Conservation (phyloP, 2,888 invertebrate species). For the Chrysotoxum bicinctum region DNA sequence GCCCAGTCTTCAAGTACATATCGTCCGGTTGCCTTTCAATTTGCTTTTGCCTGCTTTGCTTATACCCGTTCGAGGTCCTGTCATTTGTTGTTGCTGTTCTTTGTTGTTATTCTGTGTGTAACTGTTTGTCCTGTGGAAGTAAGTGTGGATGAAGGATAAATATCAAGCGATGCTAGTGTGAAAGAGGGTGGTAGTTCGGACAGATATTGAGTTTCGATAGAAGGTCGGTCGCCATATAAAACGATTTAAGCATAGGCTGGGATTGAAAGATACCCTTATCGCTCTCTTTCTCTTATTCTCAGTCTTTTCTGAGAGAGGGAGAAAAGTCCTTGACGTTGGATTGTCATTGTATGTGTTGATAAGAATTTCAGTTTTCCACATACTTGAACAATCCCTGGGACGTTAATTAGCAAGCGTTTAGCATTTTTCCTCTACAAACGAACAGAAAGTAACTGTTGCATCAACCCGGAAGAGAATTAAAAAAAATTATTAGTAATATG, state of each 20-base stretch:
- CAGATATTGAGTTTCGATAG: slow-evolving; percentile 63
- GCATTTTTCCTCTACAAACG: slow-evolving; percentile 2
- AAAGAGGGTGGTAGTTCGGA: slow-evolving; percentile 25
- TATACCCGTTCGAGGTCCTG: neutral
- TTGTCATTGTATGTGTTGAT: neutral
- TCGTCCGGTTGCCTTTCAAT: slow-evolving; percentile 60
- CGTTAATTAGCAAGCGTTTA: slow-evolving; percentile 41
- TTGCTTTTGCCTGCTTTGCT: neutral
- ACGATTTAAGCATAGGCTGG: slow-evolving; percentile 25
- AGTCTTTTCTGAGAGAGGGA: neutral
- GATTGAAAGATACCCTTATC: neutral
- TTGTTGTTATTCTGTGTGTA: slow-evolving; percentile 42
- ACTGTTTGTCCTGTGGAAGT: slow-evolving; percentile 50
- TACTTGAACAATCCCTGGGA: neutral
- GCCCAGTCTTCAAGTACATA: slow-evolving; percentile 68
- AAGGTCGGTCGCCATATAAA: slow-evolving; percentile 47
- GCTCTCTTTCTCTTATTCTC: neutral
- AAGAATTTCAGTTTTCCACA: neutral
- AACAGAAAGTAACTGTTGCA: slow-evolving; percentile 56
- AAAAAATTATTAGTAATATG: neutral
- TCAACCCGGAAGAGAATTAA: slow-evolving; percentile 21
- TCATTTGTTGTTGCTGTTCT: slow-evolving; percentile 14
- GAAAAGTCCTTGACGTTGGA: neutral
- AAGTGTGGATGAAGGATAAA: slow-evolving; percentile 46
- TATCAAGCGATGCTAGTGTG: slow-evolving; percentile 6